These are phyloP conservation scores for Matsumurasca onukii DNA, from an alignment of 1,140 invertebrate genomes.

Conservation along the genomic window DNA sequence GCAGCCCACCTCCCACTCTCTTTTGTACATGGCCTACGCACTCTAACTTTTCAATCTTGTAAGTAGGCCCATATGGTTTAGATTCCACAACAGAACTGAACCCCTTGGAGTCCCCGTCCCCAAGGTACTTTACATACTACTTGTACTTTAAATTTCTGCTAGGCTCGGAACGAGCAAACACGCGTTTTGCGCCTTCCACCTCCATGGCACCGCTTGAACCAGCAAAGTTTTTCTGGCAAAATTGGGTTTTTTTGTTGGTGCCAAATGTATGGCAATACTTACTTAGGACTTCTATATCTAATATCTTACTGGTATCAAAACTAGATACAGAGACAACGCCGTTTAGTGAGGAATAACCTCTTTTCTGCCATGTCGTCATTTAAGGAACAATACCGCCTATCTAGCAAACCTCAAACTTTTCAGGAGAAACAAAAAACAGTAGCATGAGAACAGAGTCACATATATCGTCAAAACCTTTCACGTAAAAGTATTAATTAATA, in stretches of 20 bases:
- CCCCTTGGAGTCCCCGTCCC: not conserved
- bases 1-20: not conserved
- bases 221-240: not conserved
- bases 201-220: constrained; percentile 2
- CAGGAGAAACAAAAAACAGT: too few species aligned
- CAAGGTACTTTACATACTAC: not conserved
- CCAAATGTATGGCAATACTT: constrained; percentile 5
- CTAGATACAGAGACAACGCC: constrained; percentile 13
- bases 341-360: constrained; percentile 14
- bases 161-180: not conserved
- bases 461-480: too few species aligned
- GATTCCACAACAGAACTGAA: constrained; percentile 1
- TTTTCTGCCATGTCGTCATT: too few species aligned
- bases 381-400: too few species aligned
- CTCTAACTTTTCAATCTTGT: not conserved
- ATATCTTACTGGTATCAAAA: constrained; percentile 13
- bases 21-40: constrained; percentile 15
- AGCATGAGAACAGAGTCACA: too few species aligned
- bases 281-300: constrained; percentile 5
- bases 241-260: not conserved
- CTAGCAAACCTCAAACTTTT: too few species aligned
- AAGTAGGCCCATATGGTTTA: not conserved
- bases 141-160: not conserved
- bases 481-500: too few species aligned
- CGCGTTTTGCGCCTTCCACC: not conserved